phyloP scores from a whole-genome alignment of 2,113 vertebrate species.

The Piliocolobus tephrosceles region DNA sequence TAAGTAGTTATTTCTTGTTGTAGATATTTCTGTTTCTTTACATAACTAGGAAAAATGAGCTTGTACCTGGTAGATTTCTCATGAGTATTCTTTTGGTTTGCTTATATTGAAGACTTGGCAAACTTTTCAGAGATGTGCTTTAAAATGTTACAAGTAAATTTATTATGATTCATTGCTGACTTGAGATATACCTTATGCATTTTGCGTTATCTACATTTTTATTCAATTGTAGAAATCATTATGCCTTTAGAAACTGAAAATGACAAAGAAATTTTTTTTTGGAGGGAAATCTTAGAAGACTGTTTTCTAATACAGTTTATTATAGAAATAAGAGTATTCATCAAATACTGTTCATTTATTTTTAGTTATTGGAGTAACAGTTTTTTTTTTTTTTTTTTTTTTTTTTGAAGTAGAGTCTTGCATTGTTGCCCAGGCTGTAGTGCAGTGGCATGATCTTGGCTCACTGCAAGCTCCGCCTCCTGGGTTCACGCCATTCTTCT shows the following conservation, averaged over 20 bases:
- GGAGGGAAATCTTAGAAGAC: not conserved
- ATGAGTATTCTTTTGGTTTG: not conserved
- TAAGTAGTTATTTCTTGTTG: constrained; percentile 66
- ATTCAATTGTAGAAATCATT: not conserved
- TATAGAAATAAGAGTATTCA: not conserved
- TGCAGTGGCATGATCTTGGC: no score
- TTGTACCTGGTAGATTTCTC: not conserved
- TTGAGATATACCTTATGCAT: not conserved
- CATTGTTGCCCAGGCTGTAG: no score
- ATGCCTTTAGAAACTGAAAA: not conserved
- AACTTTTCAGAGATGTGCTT: constrained; percentile 8
- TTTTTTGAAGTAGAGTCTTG: no score
- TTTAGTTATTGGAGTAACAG: not conserved
- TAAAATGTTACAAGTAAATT: constrained; percentile 24
- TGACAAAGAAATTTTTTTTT: not conserved
- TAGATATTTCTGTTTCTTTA: not conserved
- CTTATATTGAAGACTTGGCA: not conserved
- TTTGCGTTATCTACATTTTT: no score
- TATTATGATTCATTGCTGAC: not conserved
- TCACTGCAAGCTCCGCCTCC: no score
- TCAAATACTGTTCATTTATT: constrained; percentile 8
- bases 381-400: no score
- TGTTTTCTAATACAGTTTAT: not conserved
- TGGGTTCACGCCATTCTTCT: no score
- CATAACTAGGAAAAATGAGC: not conserved